phyloP scores from a whole-genome alignment of 1,140 invertebrate species.

The Spodoptera litura region DNA sequence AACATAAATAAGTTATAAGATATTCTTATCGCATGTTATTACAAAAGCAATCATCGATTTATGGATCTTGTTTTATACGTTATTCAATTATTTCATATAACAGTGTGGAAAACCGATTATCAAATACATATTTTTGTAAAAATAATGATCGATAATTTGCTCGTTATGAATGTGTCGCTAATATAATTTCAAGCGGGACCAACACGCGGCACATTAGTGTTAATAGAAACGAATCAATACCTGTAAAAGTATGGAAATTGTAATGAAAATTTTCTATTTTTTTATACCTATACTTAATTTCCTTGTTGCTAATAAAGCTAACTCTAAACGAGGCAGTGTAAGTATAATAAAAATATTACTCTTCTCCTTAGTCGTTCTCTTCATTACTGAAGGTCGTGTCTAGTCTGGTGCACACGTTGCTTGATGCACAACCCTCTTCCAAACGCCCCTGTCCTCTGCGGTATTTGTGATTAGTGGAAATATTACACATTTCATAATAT shows the following conservation, averaged over 20 bases:
- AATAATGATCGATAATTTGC: conserved; percentile 39
- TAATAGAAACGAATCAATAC: conserved; percentile 17
- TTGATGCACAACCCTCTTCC: too few species aligned
- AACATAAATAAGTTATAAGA: not conserved
- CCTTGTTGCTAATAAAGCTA: too few species aligned
- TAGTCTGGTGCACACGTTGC: too few species aligned
- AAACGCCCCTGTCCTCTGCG: too few species aligned
- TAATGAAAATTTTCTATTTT: conserved; percentile 4
- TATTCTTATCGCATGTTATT: conserved; percentile 32
- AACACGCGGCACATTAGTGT: conserved; percentile 16
- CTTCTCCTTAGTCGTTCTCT: too few species aligned
- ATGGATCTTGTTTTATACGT: conserved; percentile 27
- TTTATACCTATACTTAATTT: too few species aligned
- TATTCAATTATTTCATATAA: conserved; percentile 30
- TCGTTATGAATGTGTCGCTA: conserved; percentile 32
- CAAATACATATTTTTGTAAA: conserved; percentile 24
- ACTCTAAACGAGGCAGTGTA: too few species aligned
- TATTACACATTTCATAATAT: too few species aligned
- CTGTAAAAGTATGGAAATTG: not conserved
- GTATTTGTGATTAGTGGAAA: too few species aligned
- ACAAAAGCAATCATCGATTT: conserved; percentile 31
- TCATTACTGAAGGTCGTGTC: too few species aligned
- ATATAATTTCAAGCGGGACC: conserved; percentile 34
- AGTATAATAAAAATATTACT: too few species aligned
- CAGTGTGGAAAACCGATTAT: conserved; percentile 27